phyloP scores from a whole-genome alignment of 1,140 invertebrate genomes.

The Sinonovacula constricta region DNA sequence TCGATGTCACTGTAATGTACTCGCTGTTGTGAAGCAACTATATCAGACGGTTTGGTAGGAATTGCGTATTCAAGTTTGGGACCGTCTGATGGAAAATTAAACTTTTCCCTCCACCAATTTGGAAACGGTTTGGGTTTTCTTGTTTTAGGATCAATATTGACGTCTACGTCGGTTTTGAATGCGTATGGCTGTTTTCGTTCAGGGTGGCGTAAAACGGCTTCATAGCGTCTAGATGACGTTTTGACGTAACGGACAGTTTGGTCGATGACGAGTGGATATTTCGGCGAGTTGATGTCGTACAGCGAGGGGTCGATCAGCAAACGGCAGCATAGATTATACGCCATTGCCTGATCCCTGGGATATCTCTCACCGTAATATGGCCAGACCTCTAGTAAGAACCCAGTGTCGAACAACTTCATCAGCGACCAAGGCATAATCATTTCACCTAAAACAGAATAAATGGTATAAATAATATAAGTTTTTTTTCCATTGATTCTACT shows the following conservation, averaged over 20 bases:
- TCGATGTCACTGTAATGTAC: slow-evolving; percentile 40
- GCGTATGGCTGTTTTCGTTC: neutral
- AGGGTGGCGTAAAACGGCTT: slow-evolving; percentile 13
- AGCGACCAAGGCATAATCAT: neutral
- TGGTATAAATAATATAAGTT: neutral
- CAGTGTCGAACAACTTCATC: neutral
- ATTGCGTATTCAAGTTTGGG: slow-evolving; percentile 10
- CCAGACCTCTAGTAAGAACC: neutral
- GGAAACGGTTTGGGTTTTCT: slow-evolving; percentile 27
- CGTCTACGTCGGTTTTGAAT: neutral
- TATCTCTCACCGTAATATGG: neutral
- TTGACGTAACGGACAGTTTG: neutral
- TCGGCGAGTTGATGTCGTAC: neutral
- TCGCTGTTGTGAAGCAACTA: slow-evolving; percentile 21
- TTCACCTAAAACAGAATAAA: neutral
- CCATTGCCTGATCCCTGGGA: neutral
- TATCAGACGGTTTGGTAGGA: slow-evolving; percentile 5
- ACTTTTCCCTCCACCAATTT: slow-evolving; percentile 11
- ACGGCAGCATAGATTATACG: neutral
- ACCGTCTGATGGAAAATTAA: slow-evolving; percentile 14
- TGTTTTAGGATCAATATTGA: slow-evolving; percentile 26
- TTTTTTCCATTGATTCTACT: too few relatives aligned
- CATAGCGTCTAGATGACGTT: slow-evolving; percentile 3
- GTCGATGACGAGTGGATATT: slow-evolving; percentile 32
- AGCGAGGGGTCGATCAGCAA: slow-evolving; percentile 8